Conservation (phyloP, 2,888 invertebrate species). For the Torymus aiolomorphi region DNA sequence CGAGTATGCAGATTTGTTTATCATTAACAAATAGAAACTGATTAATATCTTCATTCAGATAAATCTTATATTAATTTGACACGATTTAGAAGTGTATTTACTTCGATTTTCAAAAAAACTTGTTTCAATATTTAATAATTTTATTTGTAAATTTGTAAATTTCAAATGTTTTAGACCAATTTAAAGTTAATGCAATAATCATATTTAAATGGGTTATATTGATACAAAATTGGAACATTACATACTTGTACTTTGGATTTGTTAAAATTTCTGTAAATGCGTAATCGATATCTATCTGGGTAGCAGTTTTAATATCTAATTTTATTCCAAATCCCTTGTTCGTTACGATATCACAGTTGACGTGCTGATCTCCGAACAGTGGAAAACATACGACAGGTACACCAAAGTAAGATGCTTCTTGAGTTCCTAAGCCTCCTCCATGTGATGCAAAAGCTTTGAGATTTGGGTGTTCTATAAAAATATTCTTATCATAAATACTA, state of each 20-base stretch:
- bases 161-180: too few species aligned
- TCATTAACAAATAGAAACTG: too few species aligned
- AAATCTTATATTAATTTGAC: too few species aligned
- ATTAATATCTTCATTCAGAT: too few species aligned
- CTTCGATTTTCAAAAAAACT: too few species aligned
- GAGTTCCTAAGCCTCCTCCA: constrained; percentile 66
- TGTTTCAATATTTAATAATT: too few species aligned
- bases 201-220: too few species aligned
- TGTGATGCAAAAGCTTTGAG: constrained; percentile 66
- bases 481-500: not conserved
- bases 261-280: constrained; percentile 61
- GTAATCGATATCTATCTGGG: constrained; percentile 57
- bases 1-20: too few species aligned
- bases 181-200: too few species aligned
- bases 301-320: constrained; percentile 56
- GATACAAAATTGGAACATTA: too few species aligned
- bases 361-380: constrained; percentile 65
- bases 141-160: too few species aligned
- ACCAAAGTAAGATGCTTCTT: constrained; percentile 64
- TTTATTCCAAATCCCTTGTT: constrained; percentile 59
- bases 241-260: constrained; percentile 52
- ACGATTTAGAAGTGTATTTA: not conserved
- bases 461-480: constrained; percentile 66
- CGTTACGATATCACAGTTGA: constrained; percentile 60
- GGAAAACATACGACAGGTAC: constrained; percentile 69